A percentile compares a stretch with the other conserved stretches of the same genome.
Conservation (phyloP, 2,888 invertebrate genomes). For the Phania funesta region DNA sequence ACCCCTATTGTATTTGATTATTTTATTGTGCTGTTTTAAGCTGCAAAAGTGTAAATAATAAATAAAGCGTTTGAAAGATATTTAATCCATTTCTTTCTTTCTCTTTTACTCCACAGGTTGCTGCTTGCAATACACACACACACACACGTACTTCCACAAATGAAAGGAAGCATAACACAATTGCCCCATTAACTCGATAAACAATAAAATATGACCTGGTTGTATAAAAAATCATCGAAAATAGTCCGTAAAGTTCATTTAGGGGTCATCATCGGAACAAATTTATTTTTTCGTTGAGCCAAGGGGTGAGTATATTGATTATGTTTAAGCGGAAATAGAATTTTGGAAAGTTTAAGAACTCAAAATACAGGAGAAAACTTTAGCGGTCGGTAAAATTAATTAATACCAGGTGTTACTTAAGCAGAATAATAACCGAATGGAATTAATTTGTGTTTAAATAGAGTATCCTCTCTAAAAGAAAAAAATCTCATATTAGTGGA, state of each 20-base stretch:
- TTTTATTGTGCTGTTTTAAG: slow-evolving; percentile 5
- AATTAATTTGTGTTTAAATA: too few relatives aligned
- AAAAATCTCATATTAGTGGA: too few relatives aligned
- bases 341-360: not conserved
- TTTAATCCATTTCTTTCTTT: not conserved
- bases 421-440: too few relatives aligned
- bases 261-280: slow-evolving; percentile 36
- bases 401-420: too few relatives aligned
- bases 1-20: too few relatives aligned
- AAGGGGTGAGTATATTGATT: not conserved
- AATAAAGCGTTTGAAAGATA: slow-evolving; percentile 22
- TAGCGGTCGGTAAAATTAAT: not conserved
- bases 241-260: slow-evolving; percentile 27
- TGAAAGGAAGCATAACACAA: slow-evolving; percentile 1
- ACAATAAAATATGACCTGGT: slow-evolving; percentile 23
- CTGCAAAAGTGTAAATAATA: slow-evolving; percentile 9
- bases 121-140: not conserved
- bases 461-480: too few relatives aligned
- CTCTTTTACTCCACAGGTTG: slow-evolving; percentile 36
- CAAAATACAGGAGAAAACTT: not conserved
- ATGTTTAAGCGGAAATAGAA: slow-evolving; percentile 23
- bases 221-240: not conserved
- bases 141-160: not conserved
- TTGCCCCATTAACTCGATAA: slow-evolving; percentile 57
- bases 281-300: not conserved